Conservation (phyloP, 2,888 invertebrate species). For the Germaria angustata region DNA sequence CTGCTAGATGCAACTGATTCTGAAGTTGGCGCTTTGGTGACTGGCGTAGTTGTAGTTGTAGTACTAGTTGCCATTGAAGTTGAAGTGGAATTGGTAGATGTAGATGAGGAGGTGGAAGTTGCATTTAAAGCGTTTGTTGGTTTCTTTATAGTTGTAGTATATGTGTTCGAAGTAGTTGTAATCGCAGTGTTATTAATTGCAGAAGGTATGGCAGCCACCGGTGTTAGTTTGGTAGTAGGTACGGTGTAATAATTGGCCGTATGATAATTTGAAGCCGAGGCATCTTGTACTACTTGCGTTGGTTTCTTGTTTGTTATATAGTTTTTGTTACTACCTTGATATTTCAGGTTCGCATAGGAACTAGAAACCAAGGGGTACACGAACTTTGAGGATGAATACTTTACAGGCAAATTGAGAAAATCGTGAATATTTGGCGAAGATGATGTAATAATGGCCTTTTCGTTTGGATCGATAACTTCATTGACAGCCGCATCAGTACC, state of each 20-base stretch:
- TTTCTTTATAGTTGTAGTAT: conserved; percentile 70
- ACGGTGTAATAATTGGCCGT: conserved; percentile 72
- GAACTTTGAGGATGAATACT: conserved; percentile 85
- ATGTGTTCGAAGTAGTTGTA: conserved; percentile 61
- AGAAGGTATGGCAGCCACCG: conserved; percentile 72
- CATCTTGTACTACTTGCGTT: conserved; percentile 74
- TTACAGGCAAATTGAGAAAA: conserved; percentile 85
- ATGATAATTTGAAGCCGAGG: conserved; percentile 74
- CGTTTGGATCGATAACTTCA: conserved; percentile 80
- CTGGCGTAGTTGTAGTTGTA: conserved; percentile 59
- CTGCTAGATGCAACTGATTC: conserved; percentile 50
- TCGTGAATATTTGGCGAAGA: conserved; percentile 85
- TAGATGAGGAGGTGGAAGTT: conserved; percentile 69
- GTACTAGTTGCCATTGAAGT: conserved; percentile 41
- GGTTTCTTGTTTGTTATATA: conserved; percentile 81
- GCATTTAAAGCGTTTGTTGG: conserved; percentile 62
- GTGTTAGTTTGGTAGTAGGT: conserved; percentile 74
- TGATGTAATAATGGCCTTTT: conserved; percentile 83
- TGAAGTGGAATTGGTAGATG: conserved; percentile 55
- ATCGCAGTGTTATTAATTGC: conserved; percentile 58
- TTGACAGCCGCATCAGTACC: conserved; percentile 78
- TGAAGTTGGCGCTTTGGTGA: conserved; percentile 54
- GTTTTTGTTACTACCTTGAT: conserved; percentile 84
- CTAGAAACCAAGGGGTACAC: conserved; percentile 86
- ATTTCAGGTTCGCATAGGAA: conserved; percentile 86